phyloP scores from a whole-genome alignment of 2,888 invertebrate genomes.

The Mantis religiosa region DNA sequence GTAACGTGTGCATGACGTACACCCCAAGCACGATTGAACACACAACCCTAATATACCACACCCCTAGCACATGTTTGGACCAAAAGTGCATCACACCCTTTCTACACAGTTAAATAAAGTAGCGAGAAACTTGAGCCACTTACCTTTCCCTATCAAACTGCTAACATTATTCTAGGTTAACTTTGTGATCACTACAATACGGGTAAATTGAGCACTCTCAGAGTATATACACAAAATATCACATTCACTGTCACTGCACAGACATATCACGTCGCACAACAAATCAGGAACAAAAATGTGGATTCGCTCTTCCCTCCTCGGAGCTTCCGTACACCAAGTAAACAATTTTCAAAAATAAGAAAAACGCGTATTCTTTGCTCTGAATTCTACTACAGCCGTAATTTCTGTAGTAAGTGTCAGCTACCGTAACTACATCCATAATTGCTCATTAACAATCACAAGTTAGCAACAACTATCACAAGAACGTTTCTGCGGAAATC shows the following conservation, averaged over 20 bases:
- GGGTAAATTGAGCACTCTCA: not conserved
- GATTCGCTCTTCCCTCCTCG: not conserved
- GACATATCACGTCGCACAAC: not conserved
- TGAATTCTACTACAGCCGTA: not conserved
- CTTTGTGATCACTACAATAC: not conserved
- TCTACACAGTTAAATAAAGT: too few relatives aligned
- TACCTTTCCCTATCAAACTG: constrained; percentile 17
- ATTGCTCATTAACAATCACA: not conserved
- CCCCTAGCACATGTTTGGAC: not conserved
- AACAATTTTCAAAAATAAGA: not conserved
- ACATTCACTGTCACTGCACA: not conserved
- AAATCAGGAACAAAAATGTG: not conserved
- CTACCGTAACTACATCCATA: not conserved
- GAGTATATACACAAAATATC: not conserved
- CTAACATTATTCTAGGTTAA: not conserved
- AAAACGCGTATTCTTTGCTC: not conserved
- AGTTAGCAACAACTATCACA: not conserved
- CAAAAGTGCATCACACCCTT: too few relatives aligned
- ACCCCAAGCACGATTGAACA: too few relatives aligned
- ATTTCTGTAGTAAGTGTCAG: not conserved
- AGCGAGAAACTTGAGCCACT: not conserved
- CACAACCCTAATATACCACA: not conserved
- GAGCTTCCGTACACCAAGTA: not conserved
- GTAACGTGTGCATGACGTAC: too few relatives aligned
- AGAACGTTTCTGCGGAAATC: not conserved